phyloP scores from a whole-genome alignment of 2,113 vertebrate genomes.

The Corynorhinus townsendii region DNA sequence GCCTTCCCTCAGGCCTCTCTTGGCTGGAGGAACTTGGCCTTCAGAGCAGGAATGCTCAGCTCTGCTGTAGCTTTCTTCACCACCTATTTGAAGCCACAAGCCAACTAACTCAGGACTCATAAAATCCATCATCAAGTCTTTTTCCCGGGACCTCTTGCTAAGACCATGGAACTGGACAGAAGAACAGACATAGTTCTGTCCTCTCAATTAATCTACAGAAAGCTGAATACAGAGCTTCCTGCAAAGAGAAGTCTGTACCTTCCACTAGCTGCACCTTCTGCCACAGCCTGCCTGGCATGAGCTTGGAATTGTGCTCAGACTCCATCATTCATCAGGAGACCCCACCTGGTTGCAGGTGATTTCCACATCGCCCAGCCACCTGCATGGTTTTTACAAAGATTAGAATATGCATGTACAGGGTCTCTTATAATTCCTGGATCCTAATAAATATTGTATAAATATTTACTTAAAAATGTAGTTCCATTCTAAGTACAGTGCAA shows the following conservation, averaged over 20 bases:
- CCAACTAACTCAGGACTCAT: no score
- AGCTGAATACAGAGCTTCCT: background rate
- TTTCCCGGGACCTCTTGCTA: background rate
- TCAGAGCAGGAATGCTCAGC: background rate
- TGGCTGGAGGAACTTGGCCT: fast-evolving
- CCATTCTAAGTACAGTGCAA: background rate
- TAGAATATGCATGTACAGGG: background rate
- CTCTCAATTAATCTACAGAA: background rate
- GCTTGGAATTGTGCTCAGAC: background rate
- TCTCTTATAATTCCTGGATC: background rate
- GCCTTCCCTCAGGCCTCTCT: background rate
- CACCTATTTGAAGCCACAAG: background rate
- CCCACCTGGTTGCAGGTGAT: fast-evolving
- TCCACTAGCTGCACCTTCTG: no score
- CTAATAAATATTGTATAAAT: background rate
- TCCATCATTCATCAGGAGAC: fast-evolving
- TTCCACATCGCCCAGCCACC: no score
- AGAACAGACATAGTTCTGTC: background rate
- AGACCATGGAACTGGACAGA: background rate
- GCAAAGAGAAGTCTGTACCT: background rate
- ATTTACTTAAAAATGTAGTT: background rate
- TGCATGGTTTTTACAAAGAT: background rate
- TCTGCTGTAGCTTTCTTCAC: fast-evolving
- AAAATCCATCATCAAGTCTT: background rate
- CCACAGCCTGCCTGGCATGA: background rate